These are phyloP conservation scores for Spinus pinus DNA, from an alignment of 2,797 vertebrate species.

Conservation along the genomic window DNA sequence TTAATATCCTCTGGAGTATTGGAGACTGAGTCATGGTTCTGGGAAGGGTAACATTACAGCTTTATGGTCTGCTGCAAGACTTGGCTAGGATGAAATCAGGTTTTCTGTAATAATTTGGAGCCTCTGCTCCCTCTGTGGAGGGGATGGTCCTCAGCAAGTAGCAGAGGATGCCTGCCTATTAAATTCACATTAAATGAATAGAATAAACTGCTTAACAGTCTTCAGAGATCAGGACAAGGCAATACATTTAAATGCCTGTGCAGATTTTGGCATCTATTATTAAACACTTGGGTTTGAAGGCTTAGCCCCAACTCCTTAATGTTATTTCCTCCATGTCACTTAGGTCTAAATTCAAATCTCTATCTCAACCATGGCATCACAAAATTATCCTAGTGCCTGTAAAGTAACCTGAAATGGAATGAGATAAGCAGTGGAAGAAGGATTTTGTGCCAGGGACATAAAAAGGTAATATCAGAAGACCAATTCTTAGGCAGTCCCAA, in stretches of 20 bases:
- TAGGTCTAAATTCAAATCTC: neutral
- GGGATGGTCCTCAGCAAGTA: neutral
- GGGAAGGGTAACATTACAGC: constrained; percentile 3
- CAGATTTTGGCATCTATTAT: neutral
- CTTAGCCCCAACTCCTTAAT: neutral
- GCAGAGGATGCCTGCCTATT: neutral
- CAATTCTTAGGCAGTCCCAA: neutral
- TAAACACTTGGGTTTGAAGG: neutral
- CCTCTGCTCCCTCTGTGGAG: neutral
- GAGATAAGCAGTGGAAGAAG: neutral
- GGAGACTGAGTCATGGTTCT: constrained; percentile 28
- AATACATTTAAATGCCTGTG: neutral
- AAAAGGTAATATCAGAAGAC: neutral
- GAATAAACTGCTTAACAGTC: neutral
- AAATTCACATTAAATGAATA: neutral
- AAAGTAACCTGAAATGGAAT: neutral
- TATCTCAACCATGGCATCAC: neutral
- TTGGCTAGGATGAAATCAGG: neutral
- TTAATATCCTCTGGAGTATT: neutral
- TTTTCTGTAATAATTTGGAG: neutral
- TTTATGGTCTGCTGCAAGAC: neutral
- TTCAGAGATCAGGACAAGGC: neutral
- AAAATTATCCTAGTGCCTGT: neutral
- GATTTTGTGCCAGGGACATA: neutral
- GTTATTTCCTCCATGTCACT: neutral